Evolutionary conservation across 1,140 invertebrate species (phyloP).

Genomic region (Akabosia matsudoensis): DNA sequence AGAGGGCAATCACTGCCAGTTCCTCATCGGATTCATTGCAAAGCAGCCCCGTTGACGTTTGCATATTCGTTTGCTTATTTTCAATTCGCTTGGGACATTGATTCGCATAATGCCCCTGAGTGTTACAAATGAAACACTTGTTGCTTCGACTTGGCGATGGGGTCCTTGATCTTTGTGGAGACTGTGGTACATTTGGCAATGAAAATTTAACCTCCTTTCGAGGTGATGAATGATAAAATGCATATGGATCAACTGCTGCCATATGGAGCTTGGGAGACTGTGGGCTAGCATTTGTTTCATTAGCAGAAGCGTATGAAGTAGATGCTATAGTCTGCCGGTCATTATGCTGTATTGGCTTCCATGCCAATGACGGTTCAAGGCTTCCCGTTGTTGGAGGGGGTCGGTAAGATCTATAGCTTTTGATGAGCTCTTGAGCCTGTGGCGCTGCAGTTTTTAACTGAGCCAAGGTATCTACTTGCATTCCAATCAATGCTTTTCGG

Average conservation of each 20-base stretch:
- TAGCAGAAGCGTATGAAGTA: not conserved
- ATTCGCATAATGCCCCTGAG: not conserved
- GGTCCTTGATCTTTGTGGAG: not conserved
- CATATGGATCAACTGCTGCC: constrained; percentile 28
- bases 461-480: not conserved
- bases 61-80: not conserved
- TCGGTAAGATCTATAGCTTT: constrained; percentile 15
- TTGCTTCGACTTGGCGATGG: not conserved
- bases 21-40: not conserved
- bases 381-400: constrained; percentile 13
- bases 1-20: not conserved
- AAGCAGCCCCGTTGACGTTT: not conserved
- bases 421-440: constrained; percentile 33
- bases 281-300: too few species aligned
- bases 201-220: not conserved
- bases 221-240: not conserved
- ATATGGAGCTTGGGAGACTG: not conserved
- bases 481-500: constrained; percentile 5
- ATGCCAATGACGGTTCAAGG: constrained; percentile 27
- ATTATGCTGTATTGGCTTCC: not conserved
- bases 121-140: not conserved
- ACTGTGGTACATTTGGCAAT: not conserved
- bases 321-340: not conserved
- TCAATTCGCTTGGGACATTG: not conserved
- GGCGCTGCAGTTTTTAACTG: constrained; percentile 16